These are phyloP conservation scores for Carcinoscorpius rotundicauda DNA, from an alignment of 1,140 invertebrate genomes.

Conservation along the genomic window DNA sequence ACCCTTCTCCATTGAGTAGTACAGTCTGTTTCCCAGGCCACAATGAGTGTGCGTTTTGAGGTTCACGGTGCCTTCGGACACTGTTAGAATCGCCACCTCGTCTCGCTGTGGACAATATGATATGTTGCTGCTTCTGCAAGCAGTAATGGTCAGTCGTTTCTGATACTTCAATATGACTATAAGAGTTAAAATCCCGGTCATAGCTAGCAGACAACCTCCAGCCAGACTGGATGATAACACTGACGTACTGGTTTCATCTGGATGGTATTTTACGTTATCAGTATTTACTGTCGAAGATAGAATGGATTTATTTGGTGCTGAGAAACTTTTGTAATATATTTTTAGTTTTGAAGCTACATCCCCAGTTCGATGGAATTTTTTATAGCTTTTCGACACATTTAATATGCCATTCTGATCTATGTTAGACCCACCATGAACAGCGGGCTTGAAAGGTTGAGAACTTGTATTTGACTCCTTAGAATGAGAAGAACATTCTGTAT, in stretches of 20 bases:
- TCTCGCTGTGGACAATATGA: constrained; percentile 24
- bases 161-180: constrained; percentile 5
- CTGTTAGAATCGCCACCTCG: constrained; percentile 24
- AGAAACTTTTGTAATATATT: no score
- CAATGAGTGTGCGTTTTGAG: constrained; percentile 14
- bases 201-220: constrained; percentile 2
- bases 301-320: no score
- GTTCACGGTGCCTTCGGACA: constrained; percentile 21
- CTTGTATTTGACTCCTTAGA: no score
- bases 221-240: neutral
- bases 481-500: no score
- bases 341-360: no score
- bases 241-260: neutral
- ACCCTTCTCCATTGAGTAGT: constrained; percentile 20
- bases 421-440: no score
- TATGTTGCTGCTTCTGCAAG: constrained; percentile 18
- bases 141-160: constrained; percentile 1
- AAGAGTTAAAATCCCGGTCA: neutral
- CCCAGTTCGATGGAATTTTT: no score
- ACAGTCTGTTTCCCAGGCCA: constrained; percentile 20
- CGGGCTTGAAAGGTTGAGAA: no score
- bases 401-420: no score
- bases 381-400: no score
- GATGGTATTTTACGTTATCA: no score
- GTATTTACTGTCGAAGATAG: no score